Conservation (phyloP, 2,888 invertebrate species). For the Dorcus parallelipipedus region DNA sequence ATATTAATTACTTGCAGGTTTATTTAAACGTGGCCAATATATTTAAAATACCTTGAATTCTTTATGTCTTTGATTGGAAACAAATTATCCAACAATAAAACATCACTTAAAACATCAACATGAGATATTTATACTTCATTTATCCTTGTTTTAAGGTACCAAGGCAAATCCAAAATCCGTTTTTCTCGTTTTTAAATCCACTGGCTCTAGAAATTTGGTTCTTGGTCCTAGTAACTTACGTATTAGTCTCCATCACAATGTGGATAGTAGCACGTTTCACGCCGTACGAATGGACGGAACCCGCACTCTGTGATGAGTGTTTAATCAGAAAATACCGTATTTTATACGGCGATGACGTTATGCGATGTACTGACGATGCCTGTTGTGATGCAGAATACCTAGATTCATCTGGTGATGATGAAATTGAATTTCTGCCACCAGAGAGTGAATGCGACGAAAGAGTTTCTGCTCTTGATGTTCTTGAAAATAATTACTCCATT, state of each 20-base stretch:
- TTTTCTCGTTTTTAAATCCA: conserved; percentile 83
- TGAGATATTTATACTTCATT: not conserved
- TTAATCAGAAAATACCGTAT: conserved; percentile 34
- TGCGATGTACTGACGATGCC: conserved; percentile 15
- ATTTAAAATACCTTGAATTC: too few relatives aligned
- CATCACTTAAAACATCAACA: too few relatives aligned
- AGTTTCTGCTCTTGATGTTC: conserved; percentile 31
- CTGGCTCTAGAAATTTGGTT: conserved; percentile 84
- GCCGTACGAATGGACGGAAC: conserved; percentile 76
- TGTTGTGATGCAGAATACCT: conserved; percentile 12
- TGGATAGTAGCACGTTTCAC: conserved; percentile 84
- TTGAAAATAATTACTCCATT: conserved; percentile 79
- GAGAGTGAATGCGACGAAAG: conserved; percentile 19
- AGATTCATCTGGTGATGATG: conserved; percentile 19
- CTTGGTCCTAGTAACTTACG: conserved; percentile 73
- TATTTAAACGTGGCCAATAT: too few relatives aligned
- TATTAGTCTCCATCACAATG: conserved; percentile 74
- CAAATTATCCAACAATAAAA: too few relatives aligned
- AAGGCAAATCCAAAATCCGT: conserved; percentile 55
- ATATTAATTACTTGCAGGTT: too few relatives aligned
- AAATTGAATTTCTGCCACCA: conserved; percentile 30
- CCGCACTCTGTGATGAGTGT: conserved; percentile 57
- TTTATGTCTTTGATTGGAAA: too few relatives aligned
- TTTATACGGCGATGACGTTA: conserved; percentile 36
- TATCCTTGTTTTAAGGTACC: conserved; percentile 45